These are phyloP conservation scores for Rhagium mordax DNA, from an alignment of 2,888 invertebrate genomes.

Conservation along the genomic window DNA sequence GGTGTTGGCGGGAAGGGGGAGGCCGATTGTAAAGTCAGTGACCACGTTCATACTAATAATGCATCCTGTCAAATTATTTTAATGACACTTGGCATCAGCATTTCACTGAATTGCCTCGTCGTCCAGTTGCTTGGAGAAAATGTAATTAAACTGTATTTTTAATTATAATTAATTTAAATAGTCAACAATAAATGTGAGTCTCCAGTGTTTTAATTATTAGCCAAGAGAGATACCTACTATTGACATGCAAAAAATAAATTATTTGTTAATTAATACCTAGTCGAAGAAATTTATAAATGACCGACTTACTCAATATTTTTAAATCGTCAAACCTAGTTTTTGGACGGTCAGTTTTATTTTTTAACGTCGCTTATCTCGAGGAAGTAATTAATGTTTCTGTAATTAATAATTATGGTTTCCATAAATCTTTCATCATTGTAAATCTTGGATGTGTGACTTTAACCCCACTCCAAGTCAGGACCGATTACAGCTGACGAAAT, in stretches of 20 bases:
- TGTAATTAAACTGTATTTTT: not conserved
- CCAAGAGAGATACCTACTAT: not conserved
- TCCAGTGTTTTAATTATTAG: not conserved
- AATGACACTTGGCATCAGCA: constrained; percentile 11
- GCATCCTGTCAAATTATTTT: constrained; percentile 33
- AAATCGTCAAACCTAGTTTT: not conserved
- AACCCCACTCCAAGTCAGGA: too few relatives aligned
- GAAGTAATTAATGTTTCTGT: too few relatives aligned
- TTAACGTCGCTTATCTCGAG: too few relatives aligned
- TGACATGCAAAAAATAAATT: not conserved
- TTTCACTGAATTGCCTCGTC: not conserved
- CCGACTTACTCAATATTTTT: not conserved
- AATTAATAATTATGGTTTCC: too few relatives aligned
- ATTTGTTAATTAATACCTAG: not conserved
- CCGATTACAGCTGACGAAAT: too few relatives aligned
- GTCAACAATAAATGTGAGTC: not conserved
- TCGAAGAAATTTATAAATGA: not conserved
- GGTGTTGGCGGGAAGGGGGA: constrained; percentile 43
- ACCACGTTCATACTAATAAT: constrained; percentile 53
- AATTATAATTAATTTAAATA: not conserved
- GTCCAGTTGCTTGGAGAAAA: not conserved
- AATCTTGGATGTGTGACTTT: too few relatives aligned
- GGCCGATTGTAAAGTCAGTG: constrained; percentile 59
- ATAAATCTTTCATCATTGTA: too few relatives aligned
- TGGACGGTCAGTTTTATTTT: too few relatives aligned